phyloP scores from a whole-genome alignment of 2,888 invertebrate genomes.

The Nomada hirtipes region DNA sequence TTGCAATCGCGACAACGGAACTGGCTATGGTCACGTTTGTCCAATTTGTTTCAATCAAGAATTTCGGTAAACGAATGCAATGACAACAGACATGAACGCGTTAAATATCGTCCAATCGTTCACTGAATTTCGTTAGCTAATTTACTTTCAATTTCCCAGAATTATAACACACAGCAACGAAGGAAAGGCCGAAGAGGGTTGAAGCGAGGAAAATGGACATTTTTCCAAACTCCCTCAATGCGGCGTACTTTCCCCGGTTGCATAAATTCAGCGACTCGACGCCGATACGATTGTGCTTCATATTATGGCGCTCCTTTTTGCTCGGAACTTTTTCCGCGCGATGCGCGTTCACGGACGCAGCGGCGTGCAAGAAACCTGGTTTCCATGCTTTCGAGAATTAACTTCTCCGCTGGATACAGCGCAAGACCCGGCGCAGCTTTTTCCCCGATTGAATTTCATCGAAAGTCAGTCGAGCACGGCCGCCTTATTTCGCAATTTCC shows the following conservation, averaged over 20 bases:
- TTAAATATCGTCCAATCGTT: too few relatives aligned
- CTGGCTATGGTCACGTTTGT: neutral
- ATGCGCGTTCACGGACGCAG: neutral
- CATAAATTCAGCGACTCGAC: neutral
- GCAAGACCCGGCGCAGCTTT: constrained; percentile 35
- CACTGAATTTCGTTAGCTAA: too few relatives aligned
- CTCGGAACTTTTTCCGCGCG: neutral
- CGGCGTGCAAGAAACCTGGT: constrained; percentile 23
- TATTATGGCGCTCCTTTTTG: neutral
- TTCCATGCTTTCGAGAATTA: constrained; percentile 52
- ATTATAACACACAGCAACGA: neutral
- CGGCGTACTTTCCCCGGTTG: neutral
- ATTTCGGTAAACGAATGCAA: too few relatives aligned
- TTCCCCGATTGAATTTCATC: constrained; percentile 67
- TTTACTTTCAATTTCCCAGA: too few relatives aligned
- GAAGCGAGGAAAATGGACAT: neutral
- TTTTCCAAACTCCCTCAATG: neutral
- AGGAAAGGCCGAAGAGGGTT: neutral
- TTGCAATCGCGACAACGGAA: neutral
- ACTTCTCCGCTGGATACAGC: constrained; percentile 7
- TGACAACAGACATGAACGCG: too few relatives aligned
- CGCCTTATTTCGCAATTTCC: constrained; percentile 57
- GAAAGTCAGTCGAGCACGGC: constrained; percentile 62
- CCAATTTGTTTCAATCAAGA: too few relatives aligned
- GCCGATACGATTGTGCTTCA: neutral